These are phyloP conservation scores for Labeo rohita DNA, from an alignment of 2,113 vertebrate genomes.

Conservation along the genomic window DNA sequence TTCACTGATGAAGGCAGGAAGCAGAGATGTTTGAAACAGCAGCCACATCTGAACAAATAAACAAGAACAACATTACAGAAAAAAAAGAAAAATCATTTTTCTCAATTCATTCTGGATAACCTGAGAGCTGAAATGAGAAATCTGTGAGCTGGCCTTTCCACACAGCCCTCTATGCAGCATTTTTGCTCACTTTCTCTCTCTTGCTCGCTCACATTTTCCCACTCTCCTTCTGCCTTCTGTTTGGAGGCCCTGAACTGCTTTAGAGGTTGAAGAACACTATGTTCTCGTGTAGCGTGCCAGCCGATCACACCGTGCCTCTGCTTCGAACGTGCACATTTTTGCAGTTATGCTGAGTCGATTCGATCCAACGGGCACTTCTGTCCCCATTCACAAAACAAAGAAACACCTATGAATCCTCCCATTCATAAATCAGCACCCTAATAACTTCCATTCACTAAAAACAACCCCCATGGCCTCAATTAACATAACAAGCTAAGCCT, in stretches of 20 bases:
- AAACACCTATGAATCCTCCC: background rate
- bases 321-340: constrained; percentile 6
- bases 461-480: constrained; percentile 27
- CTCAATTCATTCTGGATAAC: constrained; percentile 44
- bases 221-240: constrained; percentile 18
- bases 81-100: constrained; percentile 37
- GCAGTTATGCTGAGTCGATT: constrained; percentile 29
- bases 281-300: constrained; percentile 32
- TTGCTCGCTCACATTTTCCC: constrained; percentile 22
- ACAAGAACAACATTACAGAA: constrained; percentile 29
- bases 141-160: constrained; percentile 42
- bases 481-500: constrained; percentile 19
- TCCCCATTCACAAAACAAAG: constrained; percentile 43
- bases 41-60: constrained; percentile 39
- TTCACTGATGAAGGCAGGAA: constrained; percentile 40
- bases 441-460: constrained; percentile 38
- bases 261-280: constrained; percentile 45
- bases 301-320: constrained; percentile 25
- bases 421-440: constrained; percentile 38
- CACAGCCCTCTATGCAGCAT: constrained; percentile 22
- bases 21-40: constrained; percentile 38
- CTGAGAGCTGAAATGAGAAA: constrained; percentile 45
- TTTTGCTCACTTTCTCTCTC: constrained; percentile 21
- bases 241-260: constrained; percentile 42
- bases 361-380: constrained; percentile 20